These are phyloP conservation scores for Ennomos fuscantarius DNA, from an alignment of 2,888 invertebrate genomes.

Conservation along the genomic window DNA sequence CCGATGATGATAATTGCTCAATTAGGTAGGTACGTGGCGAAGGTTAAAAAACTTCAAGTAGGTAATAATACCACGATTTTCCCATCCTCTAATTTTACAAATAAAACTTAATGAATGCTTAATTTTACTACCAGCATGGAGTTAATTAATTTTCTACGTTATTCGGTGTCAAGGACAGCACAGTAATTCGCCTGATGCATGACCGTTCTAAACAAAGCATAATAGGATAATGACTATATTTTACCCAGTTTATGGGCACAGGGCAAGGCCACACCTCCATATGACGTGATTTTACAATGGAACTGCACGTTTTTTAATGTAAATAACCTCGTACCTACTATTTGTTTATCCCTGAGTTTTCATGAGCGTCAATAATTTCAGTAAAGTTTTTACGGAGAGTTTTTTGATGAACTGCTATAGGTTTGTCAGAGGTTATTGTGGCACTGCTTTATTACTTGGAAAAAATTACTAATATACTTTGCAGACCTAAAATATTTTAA, in stretches of 20 bases:
- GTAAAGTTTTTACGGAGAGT: no score
- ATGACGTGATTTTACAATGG: conserved; percentile 23
- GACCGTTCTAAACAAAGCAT: conserved; percentile 44
- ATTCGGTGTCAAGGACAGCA: conserved; percentile 50
- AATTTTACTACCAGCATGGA: conserved; percentile 12
- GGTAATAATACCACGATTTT: conserved; percentile 2
- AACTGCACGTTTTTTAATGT: neutral
- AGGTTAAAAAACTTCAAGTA: no score
- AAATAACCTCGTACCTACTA: neutral
- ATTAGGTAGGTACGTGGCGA: no score
- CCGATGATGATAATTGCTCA: no score
- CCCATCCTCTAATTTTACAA: conserved; percentile 6
- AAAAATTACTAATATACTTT: no score
- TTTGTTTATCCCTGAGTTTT: no score
- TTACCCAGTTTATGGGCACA: conserved; percentile 24
- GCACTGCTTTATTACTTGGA: no score
- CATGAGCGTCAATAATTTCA: no score
- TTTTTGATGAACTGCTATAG: no score
- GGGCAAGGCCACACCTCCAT: conserved; percentile 43
- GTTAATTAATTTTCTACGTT: conserved; percentile 31
- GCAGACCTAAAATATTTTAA: no score
- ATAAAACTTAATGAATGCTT: conserved; percentile 5
- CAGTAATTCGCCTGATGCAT: conserved; percentile 46
- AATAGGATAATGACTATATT: conserved; percentile 41
- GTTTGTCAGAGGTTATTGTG: no score